These are phyloP conservation scores for Molanna angustata DNA, from an alignment of 2,888 invertebrate genomes.

Conservation along the genomic window DNA sequence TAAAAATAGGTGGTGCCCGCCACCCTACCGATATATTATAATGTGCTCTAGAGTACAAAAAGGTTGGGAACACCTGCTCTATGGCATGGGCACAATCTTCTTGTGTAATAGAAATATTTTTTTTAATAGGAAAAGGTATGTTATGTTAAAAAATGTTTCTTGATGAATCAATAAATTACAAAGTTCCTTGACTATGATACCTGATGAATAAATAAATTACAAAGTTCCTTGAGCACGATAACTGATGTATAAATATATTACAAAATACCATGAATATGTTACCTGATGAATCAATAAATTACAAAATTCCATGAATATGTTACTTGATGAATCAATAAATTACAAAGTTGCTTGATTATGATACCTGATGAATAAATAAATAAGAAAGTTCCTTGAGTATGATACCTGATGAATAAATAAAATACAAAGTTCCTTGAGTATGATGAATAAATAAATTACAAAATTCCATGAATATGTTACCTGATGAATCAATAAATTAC, in stretches of 20 bases:
- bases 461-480: conserved; percentile 44
- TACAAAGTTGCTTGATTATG: conserved; percentile 84
- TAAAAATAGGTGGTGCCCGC: too few relatives aligned
- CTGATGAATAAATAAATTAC: background rate
- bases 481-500: conserved; percentile 86
- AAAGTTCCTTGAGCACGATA: background rate
- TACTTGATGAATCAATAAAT: conserved; percentile 85
- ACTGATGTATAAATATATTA: background rate
- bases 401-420: background rate
- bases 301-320: conserved; percentile 15
- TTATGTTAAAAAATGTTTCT: conserved; percentile 59
- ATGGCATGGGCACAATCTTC: too few relatives aligned
- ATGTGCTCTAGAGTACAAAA: too few relatives aligned
- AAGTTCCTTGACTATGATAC: conserved; percentile 62
- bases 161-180: conserved; percentile 87
- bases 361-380: conserved; percentile 42
- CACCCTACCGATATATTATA: too few relatives aligned
- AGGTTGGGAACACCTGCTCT: too few relatives aligned
- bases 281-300: background rate
- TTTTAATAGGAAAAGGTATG: too few relatives aligned
- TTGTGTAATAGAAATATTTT: too few relatives aligned
- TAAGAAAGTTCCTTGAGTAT: background rate
- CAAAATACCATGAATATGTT: background rate
- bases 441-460: background rate
- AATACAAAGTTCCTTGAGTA: background rate